Conservation (phyloP, 64 coral and sea anemone species). For the Dendrophyllia cribrosa region DNA sequence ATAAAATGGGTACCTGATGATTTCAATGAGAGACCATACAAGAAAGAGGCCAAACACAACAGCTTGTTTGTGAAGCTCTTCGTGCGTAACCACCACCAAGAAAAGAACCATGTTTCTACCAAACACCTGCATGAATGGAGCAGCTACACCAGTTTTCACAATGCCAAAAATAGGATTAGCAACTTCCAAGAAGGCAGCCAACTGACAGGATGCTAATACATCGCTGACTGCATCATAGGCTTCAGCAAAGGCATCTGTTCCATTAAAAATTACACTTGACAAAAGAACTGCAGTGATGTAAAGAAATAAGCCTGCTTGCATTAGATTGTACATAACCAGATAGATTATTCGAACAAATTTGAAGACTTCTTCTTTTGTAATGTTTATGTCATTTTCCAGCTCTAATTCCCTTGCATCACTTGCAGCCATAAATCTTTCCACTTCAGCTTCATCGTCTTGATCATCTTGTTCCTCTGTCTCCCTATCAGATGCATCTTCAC, state of each 20-base stretch:
- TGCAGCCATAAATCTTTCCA: conserved; percentile 71
- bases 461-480: conserved; percentile 74
- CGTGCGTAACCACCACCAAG: conserved; percentile 78
- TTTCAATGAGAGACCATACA: conserved; percentile 90
- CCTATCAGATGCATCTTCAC: conserved; percentile 90
- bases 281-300: conserved; percentile 61
- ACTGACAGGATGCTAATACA: conserved; percentile 89
- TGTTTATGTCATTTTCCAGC: conserved; percentile 71
- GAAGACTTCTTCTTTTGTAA: conserved; percentile 61
- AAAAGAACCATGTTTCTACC: conserved; percentile 87
- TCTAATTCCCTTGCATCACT: conserved; percentile 68
- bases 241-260: conserved; percentile 53
- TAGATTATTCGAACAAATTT: conserved; percentile 65
- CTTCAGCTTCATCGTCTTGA: conserved; percentile 53
- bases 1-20: conserved; percentile 92
- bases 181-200: conserved; percentile 92
- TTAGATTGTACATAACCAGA: conserved; percentile 70
- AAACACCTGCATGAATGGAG: conserved; percentile 77
- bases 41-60: conserved; percentile 80
- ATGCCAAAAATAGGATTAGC: conserved; percentile 77
- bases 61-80: conserved; percentile 76
- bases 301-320: conserved; percentile 60
- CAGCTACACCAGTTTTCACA: conserved; percentile 85
- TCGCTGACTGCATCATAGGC: conserved; percentile 92
- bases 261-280: conserved; percentile 37